A percentile compares a stretch with the other conserved stretches of the same genome.
Evolutionary conservation across 2,888 invertebrate genomes (phyloP).

Genomic region (Cybosia mesomella): DNA sequence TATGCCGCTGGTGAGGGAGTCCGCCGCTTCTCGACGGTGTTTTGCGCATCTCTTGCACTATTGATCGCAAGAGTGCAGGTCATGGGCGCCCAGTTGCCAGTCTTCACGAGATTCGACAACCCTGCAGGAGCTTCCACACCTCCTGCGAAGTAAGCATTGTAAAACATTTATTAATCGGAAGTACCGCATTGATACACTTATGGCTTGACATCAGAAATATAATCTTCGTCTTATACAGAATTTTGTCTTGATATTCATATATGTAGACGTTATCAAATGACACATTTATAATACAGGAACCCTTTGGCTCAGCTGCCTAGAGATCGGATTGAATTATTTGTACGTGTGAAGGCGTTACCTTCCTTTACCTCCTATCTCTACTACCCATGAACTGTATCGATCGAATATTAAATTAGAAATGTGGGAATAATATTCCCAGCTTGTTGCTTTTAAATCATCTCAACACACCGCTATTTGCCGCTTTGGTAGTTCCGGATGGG

Average conservation of each 20-base stretch:
- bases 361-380: neutral
- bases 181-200: neutral
- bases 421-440: neutral
- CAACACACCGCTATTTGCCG: neutral
- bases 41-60: constrained; percentile 92
- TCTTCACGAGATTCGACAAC: constrained; percentile 99
- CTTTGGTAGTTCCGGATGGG: neutral
- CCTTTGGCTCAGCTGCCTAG: neutral
- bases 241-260: neutral
- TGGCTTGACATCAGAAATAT: neutral
- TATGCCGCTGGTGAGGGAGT: constrained; percentile 89
- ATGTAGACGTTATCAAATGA: neutral
- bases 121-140: constrained; percentile 96
- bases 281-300: neutral
- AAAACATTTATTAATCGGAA: neutral
- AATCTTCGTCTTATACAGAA: neutral
- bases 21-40: constrained; percentile 92
- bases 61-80: constrained; percentile 95
- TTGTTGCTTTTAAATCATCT: constrained; percentile 1
- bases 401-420: neutral
- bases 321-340: neutral
- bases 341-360: neutral
- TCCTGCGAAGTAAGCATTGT: constrained; percentile 86
- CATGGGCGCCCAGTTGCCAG: constrained; percentile 98
- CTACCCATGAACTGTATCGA: neutral